Evolutionary conservation across 2,888 invertebrate species (phyloP), one percentile per base, ranked within the genome.

Genomic region (Allygus modestus): DNA sequence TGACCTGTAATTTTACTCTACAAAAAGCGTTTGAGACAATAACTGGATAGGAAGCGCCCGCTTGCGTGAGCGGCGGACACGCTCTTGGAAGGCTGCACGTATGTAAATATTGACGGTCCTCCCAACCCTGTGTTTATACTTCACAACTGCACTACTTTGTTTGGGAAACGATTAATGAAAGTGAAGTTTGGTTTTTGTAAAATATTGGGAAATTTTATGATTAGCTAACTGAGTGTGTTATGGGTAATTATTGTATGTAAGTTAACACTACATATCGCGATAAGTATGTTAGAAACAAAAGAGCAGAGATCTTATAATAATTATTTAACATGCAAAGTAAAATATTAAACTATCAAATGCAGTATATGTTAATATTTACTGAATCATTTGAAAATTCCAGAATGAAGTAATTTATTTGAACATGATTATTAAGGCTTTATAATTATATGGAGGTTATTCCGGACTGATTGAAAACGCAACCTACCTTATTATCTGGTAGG

Each of bases 1-100:
- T 77, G 77, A 26, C 51, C 77, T 51, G 77, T 77, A 77, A 77
- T 77, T 77, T 77, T 31, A 54, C 77, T 46, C n/a, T 26, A 77
- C 77, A 77, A 77, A 77, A 77, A 37, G 77, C 77, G 54, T 33
- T 43, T 77, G 51, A 77, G 77, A 77, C 77, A 77, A 77, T 77
- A 77, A 77, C 46, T 75, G 77, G 77, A 77, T 51, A 51, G 33
- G 77, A 77, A 51, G 77, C 46, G 41, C 41, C 9, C 26, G 28
- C 54, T 43, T 26, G 77, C 28, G 31, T 37, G 23, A 17, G n/a
- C 20, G 41, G 33, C n/a, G 69, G 69, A 31, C 33, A 37, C 37
- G 69, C 43, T 37, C 37, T 20, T 43, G 15, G 15, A 9, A 9
- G 37, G 37, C 17, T 75, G n/a, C 37, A 37, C 37, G 37, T 37